Base-by-base conservation (phyloP, 1,140 invertebrate genomes). In the Cherax quadricarinatus region DNA sequence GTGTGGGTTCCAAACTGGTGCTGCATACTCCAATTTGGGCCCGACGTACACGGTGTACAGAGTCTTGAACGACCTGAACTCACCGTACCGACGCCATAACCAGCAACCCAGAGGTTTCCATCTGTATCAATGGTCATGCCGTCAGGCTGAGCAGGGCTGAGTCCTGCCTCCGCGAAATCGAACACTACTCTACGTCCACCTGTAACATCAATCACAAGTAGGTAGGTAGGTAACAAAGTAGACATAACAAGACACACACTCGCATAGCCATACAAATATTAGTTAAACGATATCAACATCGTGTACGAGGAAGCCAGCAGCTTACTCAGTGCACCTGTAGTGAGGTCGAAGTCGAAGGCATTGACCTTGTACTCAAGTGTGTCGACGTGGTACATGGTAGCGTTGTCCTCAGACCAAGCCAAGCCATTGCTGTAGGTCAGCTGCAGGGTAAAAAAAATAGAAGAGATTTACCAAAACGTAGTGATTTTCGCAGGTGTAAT, bases 41-140 rank as follows among this genome's bases (percentile, higher is more conserved):
- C 30, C 30, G 30, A 41, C 30, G 30, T 41, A 41, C 30, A 41
- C 30, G 30, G 30, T 41, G 30, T 41, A 41, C 30, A 2, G 30
- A 1, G 30, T 1, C n/a, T n/a, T 41, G 30, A 41, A 41, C 30
- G 30, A 41, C 30, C 30, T 41, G 30, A 41, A 48, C 78, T 18
- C 6, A 80, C 78, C 78, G 30, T 41, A 18, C 30, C 78, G 6
- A 14, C 21, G 12, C 78, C 78, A 6, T 30, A 41, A 2, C 78
- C 30, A 30, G 78, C n/a, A 1, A 51, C 78, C 78, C 78, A 80
- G 14, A 80, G 6, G 78, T 80, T 80, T 3, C 78, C 78, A 24
- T 80, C 78, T 24, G 78, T 80, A 24, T 80, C 78, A n/a, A 80
- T 80, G 30, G 78, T 80, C 78, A 80, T 80, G 78, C 78, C 78